Base-by-base conservation (phyloP, 2,797 vertebrate species). In the Falco columbarius region DNA sequence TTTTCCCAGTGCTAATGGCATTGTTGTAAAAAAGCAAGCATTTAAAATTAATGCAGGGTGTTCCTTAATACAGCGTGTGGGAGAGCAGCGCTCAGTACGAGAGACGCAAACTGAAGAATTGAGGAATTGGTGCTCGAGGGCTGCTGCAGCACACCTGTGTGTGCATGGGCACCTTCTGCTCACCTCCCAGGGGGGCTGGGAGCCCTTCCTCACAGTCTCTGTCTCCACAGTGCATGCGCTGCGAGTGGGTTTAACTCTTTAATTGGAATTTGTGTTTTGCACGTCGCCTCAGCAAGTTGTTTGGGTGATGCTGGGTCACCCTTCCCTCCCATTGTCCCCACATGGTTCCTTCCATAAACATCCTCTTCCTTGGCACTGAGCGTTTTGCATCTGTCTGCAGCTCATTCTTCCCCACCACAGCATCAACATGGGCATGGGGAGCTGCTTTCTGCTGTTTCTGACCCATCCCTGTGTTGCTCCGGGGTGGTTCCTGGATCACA, bases 1-100 rank as follows among this genome's bases (percentile, higher is more conserved):
- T 32, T 87, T 93, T 56, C 20, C 56, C 44, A 12, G 46, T 0
- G 0, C 30, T 52, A 22, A 34, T 2, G 1, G 21, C 40, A 9
- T 27, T 54, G 47, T 15, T 61, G 20, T 10, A 7, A 32, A 36
- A 27, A 55, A 11, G 13, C 8, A 40, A 56, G 24, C 3, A 12
- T 70, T 65, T 49, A 7, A 27, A 65, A 27, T 22, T 4, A 30
- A 18, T 6, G 42, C 16, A 3, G 30, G 14, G 63, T 2, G 0
- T 22, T 74, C 15, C 46, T 62, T 27, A 29, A 7, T 6, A 20
- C 15, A 11, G 6, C 16, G 32, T 22, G 73, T 36, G 66, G 62
- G 47, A 49, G 18, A 56, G 21, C 47, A 34, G 42, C 3, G 6
- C 55, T 42, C 0, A 0, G 12, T 30, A 1, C 2, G 15, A 15